Percentiles rank a stretch among this genome's conserved stretches.
Conservation (phyloP, 2,113 vertebrate species). For the Mirounga angustirostris region DNA sequence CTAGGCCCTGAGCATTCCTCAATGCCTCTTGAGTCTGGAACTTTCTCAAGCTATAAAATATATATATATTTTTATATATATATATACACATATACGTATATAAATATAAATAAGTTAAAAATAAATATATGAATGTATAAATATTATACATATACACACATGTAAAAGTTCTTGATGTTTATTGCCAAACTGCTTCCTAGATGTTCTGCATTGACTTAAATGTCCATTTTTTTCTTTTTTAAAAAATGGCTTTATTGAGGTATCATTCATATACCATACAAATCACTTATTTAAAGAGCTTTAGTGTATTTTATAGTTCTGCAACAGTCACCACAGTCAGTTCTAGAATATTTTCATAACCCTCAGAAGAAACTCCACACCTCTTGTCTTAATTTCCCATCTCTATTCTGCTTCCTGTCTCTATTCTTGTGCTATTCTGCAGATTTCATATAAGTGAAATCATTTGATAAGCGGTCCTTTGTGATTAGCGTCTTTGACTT, state of each 20-base stretch:
- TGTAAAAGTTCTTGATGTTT: background rate
- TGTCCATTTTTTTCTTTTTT: background rate
- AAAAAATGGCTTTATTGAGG: background rate
- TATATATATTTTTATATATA: background rate
- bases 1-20: background rate
- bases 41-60: background rate
- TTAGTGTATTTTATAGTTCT: background rate
- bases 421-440: background rate
- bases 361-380: background rate
- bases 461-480: background rate
- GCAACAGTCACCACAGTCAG: background rate
- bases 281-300: background rate
- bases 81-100: background rate
- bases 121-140: background rate
- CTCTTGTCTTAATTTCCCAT: background rate
- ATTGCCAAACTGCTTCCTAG: background rate
- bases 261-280: background rate
- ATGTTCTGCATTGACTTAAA: constrained; percentile 15
- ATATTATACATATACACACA: background rate
- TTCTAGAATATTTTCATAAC: constrained; percentile 41
- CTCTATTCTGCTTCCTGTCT: background rate
- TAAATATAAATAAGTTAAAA: background rate
- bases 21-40: background rate
- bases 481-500: background rate
- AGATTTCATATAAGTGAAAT: background rate